A percentile compares a stretch with the other conserved stretches of the same genome.
phyloP scores from a whole-genome alignment of 2,888 invertebrate genomes.

The Cylloceria caligata region DNA sequence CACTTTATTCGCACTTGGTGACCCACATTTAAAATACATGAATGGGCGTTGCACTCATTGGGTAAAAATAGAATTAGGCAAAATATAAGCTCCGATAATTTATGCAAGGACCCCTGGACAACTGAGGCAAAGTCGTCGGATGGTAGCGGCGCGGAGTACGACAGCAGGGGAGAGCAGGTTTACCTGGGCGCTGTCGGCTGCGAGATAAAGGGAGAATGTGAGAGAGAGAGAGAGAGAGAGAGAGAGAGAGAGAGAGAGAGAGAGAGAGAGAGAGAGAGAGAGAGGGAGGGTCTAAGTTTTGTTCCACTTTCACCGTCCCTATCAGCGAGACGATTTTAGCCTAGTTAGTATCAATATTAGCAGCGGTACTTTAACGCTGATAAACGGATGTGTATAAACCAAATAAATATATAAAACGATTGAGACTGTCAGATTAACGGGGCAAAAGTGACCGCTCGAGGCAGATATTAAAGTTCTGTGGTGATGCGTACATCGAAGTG shows the following conservation, averaged over 20 bases:
- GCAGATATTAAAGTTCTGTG: conserved; percentile 2
- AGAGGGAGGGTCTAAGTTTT: conserved; percentile 57
- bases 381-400: not conserved
- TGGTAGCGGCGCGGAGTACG: conserved; percentile 28
- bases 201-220: conserved; percentile 55
- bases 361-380: not conserved
- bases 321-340: not conserved
- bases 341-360: not conserved
- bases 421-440: not conserved
- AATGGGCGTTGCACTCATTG: conserved; percentile 12
- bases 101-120: conserved; percentile 25
- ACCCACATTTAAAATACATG: conserved; percentile 14
- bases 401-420: conserved; percentile 10
- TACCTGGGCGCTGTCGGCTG: conserved; percentile 50
- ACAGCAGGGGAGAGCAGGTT: conserved; percentile 56
- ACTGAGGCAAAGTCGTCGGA: conserved; percentile 55
- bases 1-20: not conserved
- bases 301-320: conserved; percentile 50
- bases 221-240: conserved; percentile 34
- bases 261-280: conserved; percentile 44
- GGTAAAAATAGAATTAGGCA: conserved; percentile 36
- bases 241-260: conserved; percentile 44
- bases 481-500: not conserved
- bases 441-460: not conserved
- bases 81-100: conserved; percentile 26